A percentile compares a stretch with the other conserved stretches of the same genome.
phyloP scores from a whole-genome alignment of 2,797 vertebrate species.

The Thaleichthys pacificus region DNA sequence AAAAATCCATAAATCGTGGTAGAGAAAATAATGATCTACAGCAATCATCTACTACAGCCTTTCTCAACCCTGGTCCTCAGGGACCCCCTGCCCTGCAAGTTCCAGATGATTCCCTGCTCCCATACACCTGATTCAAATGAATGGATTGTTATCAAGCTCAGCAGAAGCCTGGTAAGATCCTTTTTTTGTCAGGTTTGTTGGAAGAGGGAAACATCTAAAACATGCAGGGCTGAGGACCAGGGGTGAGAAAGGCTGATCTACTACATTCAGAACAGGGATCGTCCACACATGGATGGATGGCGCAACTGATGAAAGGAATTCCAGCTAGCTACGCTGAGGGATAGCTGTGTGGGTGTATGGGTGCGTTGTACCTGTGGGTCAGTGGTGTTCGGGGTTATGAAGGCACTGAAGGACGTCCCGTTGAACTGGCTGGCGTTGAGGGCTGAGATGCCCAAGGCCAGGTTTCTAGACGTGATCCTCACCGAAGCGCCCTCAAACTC shows the following conservation, averaged over 20 bases:
- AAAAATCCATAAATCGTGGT: too few species aligned
- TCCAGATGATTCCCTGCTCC: too few species aligned
- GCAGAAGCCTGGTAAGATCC: too few species aligned
- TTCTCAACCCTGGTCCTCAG: too few species aligned
- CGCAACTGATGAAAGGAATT: too few species aligned
- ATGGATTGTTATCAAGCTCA: too few species aligned
- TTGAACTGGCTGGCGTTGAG: conserved; percentile 77
- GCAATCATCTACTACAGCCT: too few species aligned
- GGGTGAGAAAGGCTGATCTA: too few species aligned
- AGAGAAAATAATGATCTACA: too few species aligned
- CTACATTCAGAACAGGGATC: background rate
- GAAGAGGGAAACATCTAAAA: background rate
- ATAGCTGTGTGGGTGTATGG: background rate
- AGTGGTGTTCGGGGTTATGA: conserved; percentile 73
- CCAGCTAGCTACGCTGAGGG: background rate
- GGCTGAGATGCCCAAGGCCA: conserved; percentile 85
- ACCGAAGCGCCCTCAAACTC: conserved; percentile 82
- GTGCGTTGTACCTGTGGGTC: conserved; percentile 82
- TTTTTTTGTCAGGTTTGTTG: too few species aligned
- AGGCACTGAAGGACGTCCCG: conserved; percentile 86
- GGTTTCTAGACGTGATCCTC: conserved; percentile 83
- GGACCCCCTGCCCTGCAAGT: too few species aligned
- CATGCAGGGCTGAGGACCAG: background rate
- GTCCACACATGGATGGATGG: background rate
- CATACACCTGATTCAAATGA: too few species aligned